Evolutionary conservation across 1,140 invertebrate genomes (phyloP).

Genomic region (Belonocnema kinseyi): DNA sequence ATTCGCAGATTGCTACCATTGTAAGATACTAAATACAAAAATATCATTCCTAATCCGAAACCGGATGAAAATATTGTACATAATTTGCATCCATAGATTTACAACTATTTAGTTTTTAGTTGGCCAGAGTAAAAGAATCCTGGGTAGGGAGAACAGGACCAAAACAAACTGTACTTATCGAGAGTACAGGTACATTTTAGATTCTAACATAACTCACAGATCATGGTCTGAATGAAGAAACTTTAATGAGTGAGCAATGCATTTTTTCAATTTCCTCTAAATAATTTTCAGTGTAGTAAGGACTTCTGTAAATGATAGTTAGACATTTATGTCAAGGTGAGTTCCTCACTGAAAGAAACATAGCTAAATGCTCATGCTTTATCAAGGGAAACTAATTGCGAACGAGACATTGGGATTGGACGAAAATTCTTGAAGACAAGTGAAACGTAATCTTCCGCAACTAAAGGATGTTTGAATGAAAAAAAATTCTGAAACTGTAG

Average conservation of each 20-base stretch:
- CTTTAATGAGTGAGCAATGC: neutral
- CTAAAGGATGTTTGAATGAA: neutral
- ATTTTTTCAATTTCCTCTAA: neutral
- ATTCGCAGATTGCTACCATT: no score
- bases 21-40: no score
- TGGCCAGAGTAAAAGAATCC: no score
- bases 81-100: no score
- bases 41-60: no score
- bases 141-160: no score
- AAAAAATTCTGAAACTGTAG: neutral
- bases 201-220: no score
- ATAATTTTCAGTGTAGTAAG: neutral
- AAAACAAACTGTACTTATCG: no score
- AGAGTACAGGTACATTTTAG: no score
- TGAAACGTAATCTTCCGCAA: conserved; percentile 11
- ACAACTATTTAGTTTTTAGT: no score
- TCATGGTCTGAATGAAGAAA: no score
- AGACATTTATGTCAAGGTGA: conserved; percentile 44
- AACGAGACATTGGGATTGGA: conserved; percentile 43
- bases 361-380: conserved; percentile 32
- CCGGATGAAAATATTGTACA: no score
- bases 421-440: conserved; percentile 35
- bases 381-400: conserved; percentile 48
- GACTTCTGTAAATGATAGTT: conserved; percentile 11
- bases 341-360: conserved; percentile 35